Evolutionary conservation across 2,113 vertebrate genomes (phyloP), one percentile per base, ranked within the genome.

Genomic region (Nanorana parkeri): DNA sequence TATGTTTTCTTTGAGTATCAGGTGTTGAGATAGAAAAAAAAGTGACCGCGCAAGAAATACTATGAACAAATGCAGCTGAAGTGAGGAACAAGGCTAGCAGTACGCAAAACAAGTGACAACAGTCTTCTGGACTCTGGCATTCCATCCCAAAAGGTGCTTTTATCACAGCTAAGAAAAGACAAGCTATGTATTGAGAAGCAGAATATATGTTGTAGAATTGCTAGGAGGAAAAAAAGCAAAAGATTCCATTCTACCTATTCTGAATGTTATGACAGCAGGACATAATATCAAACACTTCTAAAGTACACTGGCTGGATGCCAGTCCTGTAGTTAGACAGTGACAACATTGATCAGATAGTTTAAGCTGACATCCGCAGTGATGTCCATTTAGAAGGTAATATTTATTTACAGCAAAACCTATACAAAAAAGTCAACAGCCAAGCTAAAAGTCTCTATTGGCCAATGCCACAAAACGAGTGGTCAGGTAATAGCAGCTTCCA

Each of bases 181-280:
- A 56, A 65, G 24, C 47, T 10, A 24, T 78, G 47, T 36, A 68
- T 72, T 20, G 13, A 23, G 52, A 16, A 60, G 17, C 17, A 20
- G 19, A 5, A 68, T 13, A 23, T 24, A 55, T 68, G 52, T 55
- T 19, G 19, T 16, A 17, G 47, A n/a, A 68, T 58, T 36, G 19
- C 52, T 68, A 20, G 16, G 65, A 78, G 64, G 64, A 28, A 58
- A 11, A 77, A 26, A 4, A 17, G 28, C n/a, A 68, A 17, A n/a
- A 79, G 65, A 23, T 68, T 23, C 52, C 24, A 23, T 58, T 23
- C 52, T 56, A 54, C 72, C 29, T 65, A 66, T 2, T 52, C 17
- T n/a, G 76, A 78, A 67, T 78, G 55, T 47, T 64, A 77, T 16
- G 16, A 26, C 28, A 79, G 77, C 63, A 79, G 52, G 65, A 68